A percentile compares a stretch with the other conserved stretches of the same genome.
Conservation (phyloP, 2,113 vertebrate genomes). For the Misgurnus mizolepis region DNA sequence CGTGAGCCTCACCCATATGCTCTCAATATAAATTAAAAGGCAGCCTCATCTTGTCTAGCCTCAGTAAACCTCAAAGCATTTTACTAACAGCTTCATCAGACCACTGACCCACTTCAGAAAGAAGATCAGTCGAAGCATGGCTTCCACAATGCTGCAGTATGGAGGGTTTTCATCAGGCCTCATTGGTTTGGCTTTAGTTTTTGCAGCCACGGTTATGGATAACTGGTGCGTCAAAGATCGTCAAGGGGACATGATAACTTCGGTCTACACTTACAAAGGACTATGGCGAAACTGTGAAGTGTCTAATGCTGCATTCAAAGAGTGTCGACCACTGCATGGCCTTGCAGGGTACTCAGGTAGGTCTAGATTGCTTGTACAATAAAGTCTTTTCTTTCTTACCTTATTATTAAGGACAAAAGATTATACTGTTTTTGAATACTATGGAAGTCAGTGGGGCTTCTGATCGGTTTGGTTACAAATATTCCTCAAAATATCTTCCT, state of each 20-base stretch:
- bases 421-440: too few relatives aligned
- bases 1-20: not conserved
- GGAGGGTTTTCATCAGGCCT: constrained; percentile 66
- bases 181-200: constrained; percentile 75
- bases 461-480: too few relatives aligned
- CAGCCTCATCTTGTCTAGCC: constrained; percentile 51
- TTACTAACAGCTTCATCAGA: not conserved
- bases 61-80: not conserved
- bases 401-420: too few relatives aligned
- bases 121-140: constrained; percentile 67
- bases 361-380: constrained; percentile 25
- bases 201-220: constrained; percentile 82
- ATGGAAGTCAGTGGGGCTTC: too few relatives aligned
- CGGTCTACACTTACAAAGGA: constrained; percentile 84
- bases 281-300: constrained; percentile 89
- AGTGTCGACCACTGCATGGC: constrained; percentile 87
- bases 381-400: too few relatives aligned
- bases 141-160: constrained; percentile 79
- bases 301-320: constrained; percentile 82
- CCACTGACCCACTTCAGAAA: not conserved
- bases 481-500: too few relatives aligned
- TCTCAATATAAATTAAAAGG: constrained; percentile 14
- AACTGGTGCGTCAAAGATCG: constrained; percentile 86
- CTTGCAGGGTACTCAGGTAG: constrained; percentile 90
- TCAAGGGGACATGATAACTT: constrained; percentile 82